These are phyloP conservation scores for Menidia beryllina DNA, from an alignment of 2,113 vertebrate genomes.

Conservation along the genomic window DNA sequence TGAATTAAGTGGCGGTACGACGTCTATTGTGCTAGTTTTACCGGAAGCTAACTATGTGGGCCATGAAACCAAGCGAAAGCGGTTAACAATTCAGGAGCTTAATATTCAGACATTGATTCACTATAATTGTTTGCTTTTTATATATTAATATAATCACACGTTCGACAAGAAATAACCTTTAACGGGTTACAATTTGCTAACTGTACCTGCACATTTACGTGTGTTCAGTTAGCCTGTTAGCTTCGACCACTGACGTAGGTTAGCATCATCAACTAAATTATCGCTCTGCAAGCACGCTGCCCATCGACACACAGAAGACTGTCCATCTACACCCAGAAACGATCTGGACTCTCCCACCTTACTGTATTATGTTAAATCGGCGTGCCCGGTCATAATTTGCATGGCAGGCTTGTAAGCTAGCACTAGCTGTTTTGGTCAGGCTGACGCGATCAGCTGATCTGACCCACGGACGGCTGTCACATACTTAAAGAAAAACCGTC, in stretches of 20 bases:
- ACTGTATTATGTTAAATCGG: neutral
- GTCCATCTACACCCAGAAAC: neutral
- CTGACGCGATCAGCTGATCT: constrained; percentile 59
- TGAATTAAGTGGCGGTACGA: neutral
- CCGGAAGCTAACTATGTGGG: constrained; percentile 25
- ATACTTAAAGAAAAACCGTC: constrained; percentile 16
- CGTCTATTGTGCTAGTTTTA: constrained; percentile 11
- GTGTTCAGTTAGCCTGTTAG: constrained; percentile 58
- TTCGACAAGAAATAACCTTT: neutral
- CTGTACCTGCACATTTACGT: constrained; percentile 18
- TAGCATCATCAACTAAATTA: constrained; percentile 18
- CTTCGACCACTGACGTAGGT: constrained; percentile 55
- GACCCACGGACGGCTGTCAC: neutral
- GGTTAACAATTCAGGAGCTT: fast-evolving
- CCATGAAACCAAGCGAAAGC: neutral
- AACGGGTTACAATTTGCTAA: constrained; percentile 17
- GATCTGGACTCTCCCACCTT: constrained; percentile 35
- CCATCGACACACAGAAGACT: neutral
- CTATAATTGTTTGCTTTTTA: neutral
- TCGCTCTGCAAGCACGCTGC: neutral
- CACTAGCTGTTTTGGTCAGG: constrained; percentile 44
- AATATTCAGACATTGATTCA: fast-evolving
- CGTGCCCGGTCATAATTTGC: constrained; percentile 36
- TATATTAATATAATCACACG: neutral
- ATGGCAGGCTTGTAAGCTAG: constrained; percentile 43